Conservation (phyloP, 2,113 vertebrate genomes). For the Daboia siamensis region DNA sequence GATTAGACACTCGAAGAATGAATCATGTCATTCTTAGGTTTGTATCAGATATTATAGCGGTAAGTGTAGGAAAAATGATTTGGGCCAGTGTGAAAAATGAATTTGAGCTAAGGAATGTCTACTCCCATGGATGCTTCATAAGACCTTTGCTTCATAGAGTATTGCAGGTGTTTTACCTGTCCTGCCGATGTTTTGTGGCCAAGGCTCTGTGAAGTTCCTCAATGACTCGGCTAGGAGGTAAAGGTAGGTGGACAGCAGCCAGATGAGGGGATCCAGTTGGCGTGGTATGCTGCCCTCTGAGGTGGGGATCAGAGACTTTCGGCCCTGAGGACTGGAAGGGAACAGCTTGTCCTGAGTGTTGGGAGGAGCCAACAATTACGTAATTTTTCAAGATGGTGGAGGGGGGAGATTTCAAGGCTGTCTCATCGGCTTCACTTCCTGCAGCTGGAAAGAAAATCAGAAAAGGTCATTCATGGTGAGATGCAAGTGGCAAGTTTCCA, state of each 20-base stretch:
- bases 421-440: conserved; percentile 64
- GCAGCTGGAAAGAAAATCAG: conserved; percentile 32
- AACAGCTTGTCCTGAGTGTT: conserved; percentile 75
- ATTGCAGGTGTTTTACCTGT: conserved; percentile 75
- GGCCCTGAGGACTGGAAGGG: conserved; percentile 71
- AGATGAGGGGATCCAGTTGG: conserved; percentile 88
- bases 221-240: conserved; percentile 93
- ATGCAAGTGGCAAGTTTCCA: neutral
- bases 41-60: neutral
- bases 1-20: neutral
- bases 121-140: no score
- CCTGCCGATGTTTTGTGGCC: conserved; percentile 93
- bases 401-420: conserved; percentile 75
- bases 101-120: neutral
- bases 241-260: conserved; percentile 78
- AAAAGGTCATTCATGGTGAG: neutral
- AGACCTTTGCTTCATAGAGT: neutral
- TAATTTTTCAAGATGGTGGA: conserved; percentile 78
- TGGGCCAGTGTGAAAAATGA: neutral
- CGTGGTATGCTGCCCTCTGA: conserved; percentile 81
- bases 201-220: conserved; percentile 93
- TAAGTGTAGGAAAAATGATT: neutral
- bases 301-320: conserved; percentile 65
- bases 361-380: conserved; percentile 61
- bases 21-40: neutral